These are phyloP conservation scores for Cyrtonyx montezumae DNA, from an alignment of 2,113 vertebrate genomes.

Conservation along the genomic window DNA sequence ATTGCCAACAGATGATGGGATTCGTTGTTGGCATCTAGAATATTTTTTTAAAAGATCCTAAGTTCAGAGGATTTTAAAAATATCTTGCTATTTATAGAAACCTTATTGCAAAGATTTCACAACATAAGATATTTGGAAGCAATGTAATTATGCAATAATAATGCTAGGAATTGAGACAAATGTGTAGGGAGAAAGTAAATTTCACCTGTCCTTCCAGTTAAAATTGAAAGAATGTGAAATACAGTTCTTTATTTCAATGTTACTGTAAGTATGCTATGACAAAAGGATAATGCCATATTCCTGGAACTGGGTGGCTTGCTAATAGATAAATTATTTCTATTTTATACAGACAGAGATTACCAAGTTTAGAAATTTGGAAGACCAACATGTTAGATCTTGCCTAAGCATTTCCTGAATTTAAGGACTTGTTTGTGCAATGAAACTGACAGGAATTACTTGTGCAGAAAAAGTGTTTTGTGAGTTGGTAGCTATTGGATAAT, in stretches of 20 bases:
- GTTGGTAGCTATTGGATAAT: neutral
- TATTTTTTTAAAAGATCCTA: neutral
- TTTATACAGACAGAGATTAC: neutral
- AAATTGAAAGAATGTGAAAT: neutral
- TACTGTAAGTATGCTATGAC: neutral
- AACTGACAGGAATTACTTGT: fast-evolving
- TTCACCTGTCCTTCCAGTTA: neutral
- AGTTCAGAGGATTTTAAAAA: neutral
- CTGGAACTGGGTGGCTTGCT: neutral
- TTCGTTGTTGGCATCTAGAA: neutral
- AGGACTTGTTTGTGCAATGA: neutral
- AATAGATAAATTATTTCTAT: neutral
- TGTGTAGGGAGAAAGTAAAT: neutral
- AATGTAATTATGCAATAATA: neutral
- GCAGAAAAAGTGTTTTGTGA: neutral
- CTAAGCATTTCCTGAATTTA: neutral
- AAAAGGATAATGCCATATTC: neutral
- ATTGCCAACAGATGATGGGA: neutral
- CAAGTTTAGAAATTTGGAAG: neutral
- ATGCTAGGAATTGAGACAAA: neutral
- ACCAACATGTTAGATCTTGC: neutral
- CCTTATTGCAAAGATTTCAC: neutral
- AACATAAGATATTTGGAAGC: neutral
- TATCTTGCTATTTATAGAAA: neutral
- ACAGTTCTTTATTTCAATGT: neutral